Percentiles rank a stretch among this genome's conserved stretches.
phyloP scores from a whole-genome alignment of 2,888 invertebrate genomes.

The Spilosoma lubricipeda region DNA sequence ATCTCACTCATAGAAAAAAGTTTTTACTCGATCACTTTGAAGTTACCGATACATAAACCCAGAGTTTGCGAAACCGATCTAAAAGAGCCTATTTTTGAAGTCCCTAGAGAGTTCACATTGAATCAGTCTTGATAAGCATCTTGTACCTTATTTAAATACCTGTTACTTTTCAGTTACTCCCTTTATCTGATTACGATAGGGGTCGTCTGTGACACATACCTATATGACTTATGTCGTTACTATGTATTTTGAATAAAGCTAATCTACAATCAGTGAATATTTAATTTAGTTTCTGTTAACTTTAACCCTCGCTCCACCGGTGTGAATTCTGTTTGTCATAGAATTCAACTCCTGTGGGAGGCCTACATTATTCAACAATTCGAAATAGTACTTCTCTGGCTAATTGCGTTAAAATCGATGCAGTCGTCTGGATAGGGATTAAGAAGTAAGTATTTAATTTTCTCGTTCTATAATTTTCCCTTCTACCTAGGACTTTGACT shows the following conservation, averaged over 20 bases:
- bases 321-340: constrained; percentile 13
- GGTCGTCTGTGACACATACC: constrained; percentile 6
- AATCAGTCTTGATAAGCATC: constrained; percentile 59
- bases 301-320: not conserved
- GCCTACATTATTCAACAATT: constrained; percentile 16
- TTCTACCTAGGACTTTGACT: not conserved
- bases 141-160: constrained; percentile 49
- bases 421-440: not conserved
- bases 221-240: not conserved
- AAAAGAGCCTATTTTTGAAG: constrained; percentile 42
- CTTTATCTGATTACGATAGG: constrained; percentile 36
- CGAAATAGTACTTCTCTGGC: not conserved
- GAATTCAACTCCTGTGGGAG: constrained; percentile 10
- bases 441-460: not conserved
- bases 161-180: constrained; percentile 46
- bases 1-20: constrained; percentile 14
- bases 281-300: constrained; percentile 17
- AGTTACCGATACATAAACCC: constrained; percentile 28
- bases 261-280: constrained; percentile 16
- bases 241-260: constrained; percentile 9
- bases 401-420: constrained; percentile 6
- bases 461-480: not conserved
- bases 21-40: constrained; percentile 21
- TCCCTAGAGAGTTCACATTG: constrained; percentile 45
- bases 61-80: constrained; percentile 42